Percentiles rank a stretch among this genome's conserved stretches.
These are phyloP conservation scores for Orthonychiurus folsomi DNA, from an alignment of 2,888 invertebrate genomes.

Conservation along the genomic window DNA sequence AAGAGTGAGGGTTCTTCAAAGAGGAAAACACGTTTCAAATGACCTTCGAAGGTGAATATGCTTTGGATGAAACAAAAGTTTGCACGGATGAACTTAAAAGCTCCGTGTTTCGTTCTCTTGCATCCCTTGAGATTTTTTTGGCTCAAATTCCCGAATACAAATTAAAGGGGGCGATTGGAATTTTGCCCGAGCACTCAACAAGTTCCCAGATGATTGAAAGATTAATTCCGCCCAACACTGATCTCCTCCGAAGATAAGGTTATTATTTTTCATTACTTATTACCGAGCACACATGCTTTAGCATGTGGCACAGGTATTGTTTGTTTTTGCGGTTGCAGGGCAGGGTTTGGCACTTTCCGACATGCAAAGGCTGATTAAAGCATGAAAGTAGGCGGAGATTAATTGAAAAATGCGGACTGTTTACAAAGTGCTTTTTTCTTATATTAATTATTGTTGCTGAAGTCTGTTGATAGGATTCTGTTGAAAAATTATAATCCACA, in stretches of 20 bases:
- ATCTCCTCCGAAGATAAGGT: background rate
- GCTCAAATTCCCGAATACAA: slow-evolving; percentile 1
- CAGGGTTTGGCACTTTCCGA: too few relatives aligned
- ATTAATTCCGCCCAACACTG: slow-evolving; percentile 1
- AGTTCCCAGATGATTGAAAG: background rate
- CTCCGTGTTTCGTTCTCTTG: background rate
- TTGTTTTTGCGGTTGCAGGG: too few relatives aligned
- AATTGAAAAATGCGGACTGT: too few relatives aligned
- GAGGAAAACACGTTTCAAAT: background rate
- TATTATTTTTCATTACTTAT: background rate
- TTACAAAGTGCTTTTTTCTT: too few relatives aligned
- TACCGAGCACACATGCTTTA: too few relatives aligned
- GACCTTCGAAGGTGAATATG: slow-evolving; percentile 1
- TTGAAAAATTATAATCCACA: too few relatives aligned
- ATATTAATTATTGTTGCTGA: too few relatives aligned
- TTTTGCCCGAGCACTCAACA: background rate
- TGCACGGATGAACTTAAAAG: too few relatives aligned
- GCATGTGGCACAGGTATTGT: too few relatives aligned
- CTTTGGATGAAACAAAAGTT: background rate
- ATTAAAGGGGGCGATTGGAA: background rate
- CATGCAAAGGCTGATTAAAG: background rate
- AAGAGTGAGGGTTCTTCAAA: too few relatives aligned
- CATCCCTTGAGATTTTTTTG: background rate
- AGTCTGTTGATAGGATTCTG: too few relatives aligned
- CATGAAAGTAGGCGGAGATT: background rate